Percentiles rank a stretch among this genome's conserved stretches.
phyloP scores from a whole-genome alignment of 92 coral and sea anemone species.

The Palythoa grandiflora region DNA sequence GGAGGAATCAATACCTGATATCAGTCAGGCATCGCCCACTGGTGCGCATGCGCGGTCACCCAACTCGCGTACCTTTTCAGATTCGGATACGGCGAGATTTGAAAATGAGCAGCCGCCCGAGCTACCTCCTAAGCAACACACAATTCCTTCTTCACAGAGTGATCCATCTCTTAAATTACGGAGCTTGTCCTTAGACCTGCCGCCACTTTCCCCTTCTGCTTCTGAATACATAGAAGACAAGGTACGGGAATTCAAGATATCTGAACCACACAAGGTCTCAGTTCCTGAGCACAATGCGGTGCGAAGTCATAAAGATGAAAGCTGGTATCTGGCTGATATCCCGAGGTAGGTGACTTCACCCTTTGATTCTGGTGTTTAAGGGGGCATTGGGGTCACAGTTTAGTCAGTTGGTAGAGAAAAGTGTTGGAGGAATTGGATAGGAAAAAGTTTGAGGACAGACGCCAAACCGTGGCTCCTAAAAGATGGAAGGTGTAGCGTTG shows the following conservation, averaged over 20 bases:
- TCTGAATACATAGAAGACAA: background rate
- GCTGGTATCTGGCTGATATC: background rate
- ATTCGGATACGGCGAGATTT: constrained; percentile 46
- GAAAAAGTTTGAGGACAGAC: too few relatives aligned
- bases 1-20: background rate
- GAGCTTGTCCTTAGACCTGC: background rate
- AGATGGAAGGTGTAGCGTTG: too few relatives aligned
- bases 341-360: background rate
- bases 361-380: too few relatives aligned
- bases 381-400: too few relatives aligned
- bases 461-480: too few relatives aligned
- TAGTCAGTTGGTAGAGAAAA: too few relatives aligned
- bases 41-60: background rate
- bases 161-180: constrained; percentile 19
- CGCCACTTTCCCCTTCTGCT: background rate
- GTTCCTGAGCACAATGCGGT: background rate
- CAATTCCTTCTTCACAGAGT: constrained; percentile 21
- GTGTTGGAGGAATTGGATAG: too few relatives aligned
- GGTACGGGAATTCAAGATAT: constrained; percentile 4
- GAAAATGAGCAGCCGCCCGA: constrained; percentile 2
- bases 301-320: background rate
- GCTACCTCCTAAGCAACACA: background rate
- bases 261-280: background rate
- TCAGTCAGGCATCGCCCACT: background rate
- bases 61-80: constrained; percentile 52